Conservation (phyloP, 2,797 vertebrate genomes). For the Sparidentex hasta region DNA sequence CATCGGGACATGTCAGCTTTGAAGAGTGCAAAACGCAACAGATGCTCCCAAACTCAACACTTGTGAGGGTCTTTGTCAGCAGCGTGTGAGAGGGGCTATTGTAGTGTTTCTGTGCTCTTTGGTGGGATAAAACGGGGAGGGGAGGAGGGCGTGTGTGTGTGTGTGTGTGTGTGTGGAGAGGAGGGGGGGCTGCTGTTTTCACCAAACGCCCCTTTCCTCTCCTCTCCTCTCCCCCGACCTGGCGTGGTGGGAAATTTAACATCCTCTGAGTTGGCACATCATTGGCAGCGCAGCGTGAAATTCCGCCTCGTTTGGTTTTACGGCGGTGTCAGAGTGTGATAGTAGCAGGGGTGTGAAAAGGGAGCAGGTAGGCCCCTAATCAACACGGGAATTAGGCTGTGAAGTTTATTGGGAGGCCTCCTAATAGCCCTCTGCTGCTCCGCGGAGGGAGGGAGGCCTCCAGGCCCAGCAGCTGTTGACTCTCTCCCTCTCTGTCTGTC, state of each 20-base stretch:
- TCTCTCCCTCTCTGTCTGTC: conserved; percentile 55
- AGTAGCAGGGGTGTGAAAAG: conserved; percentile 82
- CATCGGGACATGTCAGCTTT: conserved; percentile 56
- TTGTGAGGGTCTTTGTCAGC: conserved; percentile 83
- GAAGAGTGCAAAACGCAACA: conserved; percentile 75
- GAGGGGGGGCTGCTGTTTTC: conserved; percentile 43
- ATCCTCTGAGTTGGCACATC: conserved; percentile 82
- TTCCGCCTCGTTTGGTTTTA: conserved; percentile 87
- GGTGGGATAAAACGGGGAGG: conserved; percentile 75
- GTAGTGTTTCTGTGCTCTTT: conserved; percentile 79
- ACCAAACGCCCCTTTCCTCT: conserved; percentile 74
- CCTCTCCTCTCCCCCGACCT: conserved; percentile 61
- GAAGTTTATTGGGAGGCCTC: conserved; percentile 81
- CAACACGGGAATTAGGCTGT: conserved; percentile 80
- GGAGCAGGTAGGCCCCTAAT: conserved; percentile 82
- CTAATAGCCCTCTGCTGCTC: conserved; percentile 65
- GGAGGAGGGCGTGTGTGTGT: conserved; percentile 55
- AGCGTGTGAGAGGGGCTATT: conserved; percentile 82
- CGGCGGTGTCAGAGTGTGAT: conserved; percentile 83
- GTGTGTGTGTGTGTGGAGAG: conserved; percentile 19
- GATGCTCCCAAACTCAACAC: conserved; percentile 79
- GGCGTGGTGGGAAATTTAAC: conserved; percentile 85
- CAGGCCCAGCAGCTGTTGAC: conserved; percentile 81
- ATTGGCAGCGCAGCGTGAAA: conserved; percentile 86
- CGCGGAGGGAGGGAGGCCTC: conserved; percentile 56